Conservation (phyloP, 2,888 invertebrate genomes). For the Caenorhabditis angaria region DNA sequence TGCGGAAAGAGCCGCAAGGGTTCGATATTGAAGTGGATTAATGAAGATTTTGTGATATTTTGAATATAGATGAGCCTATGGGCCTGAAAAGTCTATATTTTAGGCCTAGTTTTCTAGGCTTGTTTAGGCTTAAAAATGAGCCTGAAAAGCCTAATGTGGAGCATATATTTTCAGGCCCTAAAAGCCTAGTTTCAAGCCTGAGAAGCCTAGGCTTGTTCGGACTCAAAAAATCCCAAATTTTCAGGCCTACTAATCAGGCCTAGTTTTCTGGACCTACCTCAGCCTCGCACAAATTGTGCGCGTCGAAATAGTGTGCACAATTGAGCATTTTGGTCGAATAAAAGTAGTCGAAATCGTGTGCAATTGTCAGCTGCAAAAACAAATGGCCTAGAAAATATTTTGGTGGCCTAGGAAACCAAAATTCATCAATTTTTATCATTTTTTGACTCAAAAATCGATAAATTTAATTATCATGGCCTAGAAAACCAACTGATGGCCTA, state of each 20-base stretch:
- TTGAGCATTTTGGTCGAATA: slow-evolving; percentile 13
- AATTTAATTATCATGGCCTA: too few relatives aligned
- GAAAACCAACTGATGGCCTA: too few relatives aligned
- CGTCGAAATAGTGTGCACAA: slow-evolving; percentile 13
- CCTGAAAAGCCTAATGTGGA: too few relatives aligned
- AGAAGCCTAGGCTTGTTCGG: too few relatives aligned
- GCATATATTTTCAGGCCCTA: too few relatives aligned
- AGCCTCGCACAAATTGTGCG: slow-evolving; percentile 3
- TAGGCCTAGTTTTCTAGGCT: background rate
- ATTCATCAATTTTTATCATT: slow-evolving; percentile 1
- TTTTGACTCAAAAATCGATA: too few relatives aligned
- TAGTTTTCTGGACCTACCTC: slow-evolving; percentile 12
- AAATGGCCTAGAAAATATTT: background rate
- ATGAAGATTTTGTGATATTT: background rate
- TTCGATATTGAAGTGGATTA: slow-evolving; percentile 16
- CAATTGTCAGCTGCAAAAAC: slow-evolving; percentile 13
- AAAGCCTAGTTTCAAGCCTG: background rate
- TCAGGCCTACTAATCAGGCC: too few relatives aligned
- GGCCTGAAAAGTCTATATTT: background rate
- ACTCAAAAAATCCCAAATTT: too few relatives aligned
- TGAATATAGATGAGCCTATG: background rate
- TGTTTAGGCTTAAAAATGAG: background rate
- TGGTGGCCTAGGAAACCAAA: too few relatives aligned
- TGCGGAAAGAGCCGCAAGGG: slow-evolving; percentile 16
- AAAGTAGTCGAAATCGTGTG: slow-evolving; percentile 22